phyloP scores from a whole-genome alignment of 2,888 invertebrate species.

The Taenaris catops region DNA sequence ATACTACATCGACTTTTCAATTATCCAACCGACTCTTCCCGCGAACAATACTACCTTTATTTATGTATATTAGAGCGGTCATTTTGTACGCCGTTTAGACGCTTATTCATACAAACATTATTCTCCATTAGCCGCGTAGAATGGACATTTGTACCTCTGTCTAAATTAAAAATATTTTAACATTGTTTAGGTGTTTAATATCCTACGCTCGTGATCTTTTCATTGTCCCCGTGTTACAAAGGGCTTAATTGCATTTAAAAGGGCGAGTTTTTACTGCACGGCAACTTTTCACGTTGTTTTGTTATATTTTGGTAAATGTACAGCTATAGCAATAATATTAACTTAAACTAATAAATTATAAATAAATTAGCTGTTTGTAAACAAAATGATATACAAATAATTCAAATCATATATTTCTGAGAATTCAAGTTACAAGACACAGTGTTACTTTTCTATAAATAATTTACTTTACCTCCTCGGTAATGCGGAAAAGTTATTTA shows the following conservation, averaged over 20 bases:
- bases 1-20: conserved; percentile 80
- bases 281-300: background rate
- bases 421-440: too few species aligned
- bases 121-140: conserved; percentile 28
- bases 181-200: conserved; percentile 15
- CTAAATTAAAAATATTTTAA: conserved; percentile 17
- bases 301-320: background rate
- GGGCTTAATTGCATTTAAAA: conserved; percentile 1
- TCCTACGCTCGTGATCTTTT: conserved; percentile 5
- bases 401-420: too few species aligned
- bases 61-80: conserved; percentile 75
- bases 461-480: too few species aligned
- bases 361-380: too few species aligned
- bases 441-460: too few species aligned
- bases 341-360: too few species aligned
- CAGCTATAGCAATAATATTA: too few species aligned
- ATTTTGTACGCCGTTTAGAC: conserved; percentile 65
- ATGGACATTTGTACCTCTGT: conserved; percentile 9
- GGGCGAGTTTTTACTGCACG: background rate
- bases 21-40: conserved; percentile 70
- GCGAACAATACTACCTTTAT: conserved; percentile 73
- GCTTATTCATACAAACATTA: conserved; percentile 38
- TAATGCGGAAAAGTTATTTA: too few species aligned
- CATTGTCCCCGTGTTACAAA: conserved; percentile 8
- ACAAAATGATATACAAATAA: too few species aligned